These are phyloP conservation scores for Hofmannophila pseudospretella DNA, from an alignment of 2,888 invertebrate species.

Conservation along the genomic window DNA sequence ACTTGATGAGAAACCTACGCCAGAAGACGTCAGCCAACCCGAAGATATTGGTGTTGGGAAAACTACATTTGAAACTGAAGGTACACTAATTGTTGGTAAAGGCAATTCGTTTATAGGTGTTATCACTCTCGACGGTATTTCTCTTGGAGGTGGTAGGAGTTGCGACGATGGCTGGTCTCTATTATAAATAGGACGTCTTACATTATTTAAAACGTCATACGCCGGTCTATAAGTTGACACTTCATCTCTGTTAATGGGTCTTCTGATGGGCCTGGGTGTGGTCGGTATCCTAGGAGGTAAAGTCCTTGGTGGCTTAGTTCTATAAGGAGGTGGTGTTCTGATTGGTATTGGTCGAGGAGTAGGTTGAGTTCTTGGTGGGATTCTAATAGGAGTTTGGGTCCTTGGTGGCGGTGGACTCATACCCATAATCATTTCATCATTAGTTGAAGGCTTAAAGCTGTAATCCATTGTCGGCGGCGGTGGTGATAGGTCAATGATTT, in stretches of 20 bases:
- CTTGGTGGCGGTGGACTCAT: conserved; percentile 74
- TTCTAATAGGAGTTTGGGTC: conserved; percentile 40
- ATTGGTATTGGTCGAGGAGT: conserved; percentile 52
- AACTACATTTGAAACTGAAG: conserved; percentile 42
- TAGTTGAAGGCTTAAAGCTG: conserved; percentile 60
- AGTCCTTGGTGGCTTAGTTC: conserved; percentile 54
- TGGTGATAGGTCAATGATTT: conserved; percentile 70
- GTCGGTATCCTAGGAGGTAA: conserved; percentile 44
- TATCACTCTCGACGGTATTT: conserved; percentile 36
- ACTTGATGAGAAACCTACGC: conserved; percentile 59
- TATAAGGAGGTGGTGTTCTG: conserved; percentile 53
- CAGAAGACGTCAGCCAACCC: conserved; percentile 67
- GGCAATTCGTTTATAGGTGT: conserved; percentile 33
- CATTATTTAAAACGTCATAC: conserved; percentile 56
- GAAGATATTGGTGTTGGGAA: conserved; percentile 66
- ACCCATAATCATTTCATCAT: conserved; percentile 74
- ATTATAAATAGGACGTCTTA: conserved; percentile 52
- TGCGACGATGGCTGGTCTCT: conserved; percentile 61
- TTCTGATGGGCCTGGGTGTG: conserved; percentile 44
- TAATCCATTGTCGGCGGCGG: conserved; percentile 67
- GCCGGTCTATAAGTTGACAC: conserved; percentile 65
- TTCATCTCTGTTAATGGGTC: conserved; percentile 53
- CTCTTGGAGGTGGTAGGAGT: conserved; percentile 56
- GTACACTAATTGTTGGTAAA: conserved; percentile 24
- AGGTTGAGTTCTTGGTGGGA: conserved; percentile 40